These are phyloP conservation scores for Saccopteryx leptura DNA, from an alignment of 2,113 vertebrate genomes.

Conservation along the genomic window DNA sequence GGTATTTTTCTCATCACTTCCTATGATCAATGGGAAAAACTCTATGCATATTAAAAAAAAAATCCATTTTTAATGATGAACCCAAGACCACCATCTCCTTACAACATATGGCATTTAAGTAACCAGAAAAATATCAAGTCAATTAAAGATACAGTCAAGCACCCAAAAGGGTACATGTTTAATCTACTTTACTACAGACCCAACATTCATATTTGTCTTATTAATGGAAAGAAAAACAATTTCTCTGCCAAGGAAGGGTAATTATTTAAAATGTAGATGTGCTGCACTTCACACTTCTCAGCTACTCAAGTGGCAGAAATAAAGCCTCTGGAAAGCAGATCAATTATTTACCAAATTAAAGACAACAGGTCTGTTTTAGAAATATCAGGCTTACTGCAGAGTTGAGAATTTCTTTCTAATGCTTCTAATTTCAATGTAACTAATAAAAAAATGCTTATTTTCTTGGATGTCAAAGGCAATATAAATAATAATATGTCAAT, in stretches of 20 bases:
- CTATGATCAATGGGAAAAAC: conserved; percentile 82
- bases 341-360: conserved; percentile 84
- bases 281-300: conserved; percentile 88
- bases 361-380: conserved; percentile 67
- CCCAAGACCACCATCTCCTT: conserved; percentile 86
- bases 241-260: conserved; percentile 87
- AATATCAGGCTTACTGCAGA: not conserved
- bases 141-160: conserved; percentile 92
- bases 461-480: conserved; percentile 34
- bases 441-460: conserved; percentile 16
- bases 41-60: conserved; percentile 66
- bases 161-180: conserved; percentile 90
- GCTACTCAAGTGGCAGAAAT: conserved; percentile 79
- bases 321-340: conserved; percentile 83
- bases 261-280: conserved; percentile 91
- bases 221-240: conserved; percentile 92
- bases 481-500: not conserved
- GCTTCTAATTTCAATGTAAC: conserved; percentile 20
- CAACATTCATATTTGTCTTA: conserved; percentile 92
- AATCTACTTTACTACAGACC: conserved; percentile 90
- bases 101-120: conserved; percentile 87
- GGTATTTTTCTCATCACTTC: conserved; percentile 76
- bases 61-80: conserved; percentile 88
- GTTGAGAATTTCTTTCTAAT: conserved; percentile 1
- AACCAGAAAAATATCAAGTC: conserved; percentile 89